Conservation (phyloP, 2,888 invertebrate genomes). For the Sphaerophoria rueppellii region DNA sequence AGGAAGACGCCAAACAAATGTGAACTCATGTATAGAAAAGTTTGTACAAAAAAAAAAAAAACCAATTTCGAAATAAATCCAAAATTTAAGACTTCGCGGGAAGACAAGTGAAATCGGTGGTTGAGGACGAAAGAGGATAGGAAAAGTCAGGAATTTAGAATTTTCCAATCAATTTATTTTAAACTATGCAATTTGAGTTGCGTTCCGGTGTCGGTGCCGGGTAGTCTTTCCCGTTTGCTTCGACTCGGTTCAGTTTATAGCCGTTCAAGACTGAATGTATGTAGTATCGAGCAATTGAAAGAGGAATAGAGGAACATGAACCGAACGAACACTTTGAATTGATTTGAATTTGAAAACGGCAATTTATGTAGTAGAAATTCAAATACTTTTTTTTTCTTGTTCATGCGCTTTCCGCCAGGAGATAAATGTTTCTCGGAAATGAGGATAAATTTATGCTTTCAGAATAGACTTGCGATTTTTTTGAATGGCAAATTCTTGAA, state of each 20-base stretch:
- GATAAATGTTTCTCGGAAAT: not conserved
- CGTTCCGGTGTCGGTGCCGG: conserved; percentile 49
- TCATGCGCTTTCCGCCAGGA: not conserved
- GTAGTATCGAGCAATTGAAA: not conserved
- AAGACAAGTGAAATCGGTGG: too few species aligned
- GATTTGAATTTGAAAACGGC: conserved; percentile 48
- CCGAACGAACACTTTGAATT: conserved; percentile 23
- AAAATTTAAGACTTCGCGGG: conserved; percentile 8
- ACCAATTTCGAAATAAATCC: not conserved
- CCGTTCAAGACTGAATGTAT: not conserved
- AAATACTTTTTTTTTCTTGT: conserved; percentile 4
- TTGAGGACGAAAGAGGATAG: not conserved
- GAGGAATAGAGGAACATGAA: conserved; percentile 39
- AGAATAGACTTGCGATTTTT: not conserved
- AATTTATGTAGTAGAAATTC: conserved; percentile 59
- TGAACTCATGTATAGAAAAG: conserved; percentile 45
- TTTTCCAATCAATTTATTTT: conserved; percentile 70
- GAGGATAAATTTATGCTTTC: not conserved
- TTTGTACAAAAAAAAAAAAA: conserved; percentile 20
- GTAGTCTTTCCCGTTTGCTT: too few species aligned
- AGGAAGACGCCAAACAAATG: conserved; percentile 22
- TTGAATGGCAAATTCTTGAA: not conserved
- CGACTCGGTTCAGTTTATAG: too few species aligned
- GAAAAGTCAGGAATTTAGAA: conserved; percentile 66
- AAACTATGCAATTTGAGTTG: conserved; percentile 69